Conservation (phyloP, 2,113 vertebrate genomes). For the Uria lomvia region DNA sequence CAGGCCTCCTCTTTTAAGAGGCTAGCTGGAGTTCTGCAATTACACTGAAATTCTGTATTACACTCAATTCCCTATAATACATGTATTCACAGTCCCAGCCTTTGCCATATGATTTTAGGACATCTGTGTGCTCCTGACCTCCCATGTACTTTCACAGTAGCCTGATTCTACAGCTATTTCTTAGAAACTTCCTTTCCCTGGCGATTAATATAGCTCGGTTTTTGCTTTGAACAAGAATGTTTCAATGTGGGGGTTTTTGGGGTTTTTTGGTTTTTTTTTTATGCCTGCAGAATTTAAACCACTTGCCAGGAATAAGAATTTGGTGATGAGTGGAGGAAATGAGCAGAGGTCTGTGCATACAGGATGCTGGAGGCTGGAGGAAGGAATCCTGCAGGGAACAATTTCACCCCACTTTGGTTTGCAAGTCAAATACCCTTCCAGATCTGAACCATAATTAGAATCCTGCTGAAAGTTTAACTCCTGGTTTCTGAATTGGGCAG, state of each 20-base stretch:
- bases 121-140: background rate
- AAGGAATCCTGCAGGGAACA: background rate
- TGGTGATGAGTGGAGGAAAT: constrained; percentile 8
- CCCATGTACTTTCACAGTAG: background rate
- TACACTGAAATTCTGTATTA: background rate
- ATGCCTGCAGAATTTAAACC: background rate
- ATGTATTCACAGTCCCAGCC: background rate
- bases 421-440: constrained; percentile 7
- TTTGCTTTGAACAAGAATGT: background rate
- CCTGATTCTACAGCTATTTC: background rate
- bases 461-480: background rate
- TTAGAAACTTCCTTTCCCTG: background rate
- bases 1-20: background rate
- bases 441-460: constrained; percentile 4
- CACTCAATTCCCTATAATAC: background rate
- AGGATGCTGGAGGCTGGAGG: background rate
- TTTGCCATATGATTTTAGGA: background rate
- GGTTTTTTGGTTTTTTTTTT: too few species aligned
- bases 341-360: background rate
- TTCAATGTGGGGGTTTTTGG: background rate
- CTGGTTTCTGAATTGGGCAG: background rate
- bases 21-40: background rate
- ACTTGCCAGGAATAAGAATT: background rate
- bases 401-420: constrained; percentile 1
- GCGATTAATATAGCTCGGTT: background rate